Conservation (phyloP, 2,113 vertebrate species). For the Python bivittatus region DNA sequence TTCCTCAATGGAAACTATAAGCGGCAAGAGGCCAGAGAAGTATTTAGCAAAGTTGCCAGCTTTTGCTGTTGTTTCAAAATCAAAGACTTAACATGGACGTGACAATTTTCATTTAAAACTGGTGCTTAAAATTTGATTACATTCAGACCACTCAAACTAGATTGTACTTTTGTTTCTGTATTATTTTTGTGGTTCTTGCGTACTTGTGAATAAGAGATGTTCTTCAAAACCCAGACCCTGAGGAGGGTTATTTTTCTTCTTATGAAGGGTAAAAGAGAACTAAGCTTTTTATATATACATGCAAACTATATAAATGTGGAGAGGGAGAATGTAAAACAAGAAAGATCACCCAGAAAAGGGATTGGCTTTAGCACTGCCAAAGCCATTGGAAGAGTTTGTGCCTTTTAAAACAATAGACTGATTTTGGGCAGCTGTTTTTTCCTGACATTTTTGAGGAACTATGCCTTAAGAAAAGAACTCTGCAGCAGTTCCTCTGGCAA, state of each 20-base stretch:
- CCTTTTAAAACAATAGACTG: conserved; percentile 78
- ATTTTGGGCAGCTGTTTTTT: conserved; percentile 77
- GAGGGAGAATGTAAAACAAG: conserved; percentile 44
- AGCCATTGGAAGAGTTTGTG: conserved; percentile 82
- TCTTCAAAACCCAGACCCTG: conserved; percentile 35
- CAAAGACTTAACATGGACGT: conserved; percentile 59
- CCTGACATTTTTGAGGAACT: conserved; percentile 77
- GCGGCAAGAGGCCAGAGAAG: conserved; percentile 53
- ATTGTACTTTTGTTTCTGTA: conserved; percentile 71
- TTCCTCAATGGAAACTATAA: conserved; percentile 30
- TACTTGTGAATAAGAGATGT: conserved; percentile 58
- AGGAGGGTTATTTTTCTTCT: conserved; percentile 59
- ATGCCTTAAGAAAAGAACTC: conserved; percentile 77
- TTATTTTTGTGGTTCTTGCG: conserved; percentile 66
- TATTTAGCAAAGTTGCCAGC: conserved; percentile 60
- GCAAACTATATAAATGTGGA: conserved; percentile 39
- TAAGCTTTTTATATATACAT: conserved; percentile 29
- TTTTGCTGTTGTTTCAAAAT: conserved; percentile 34
- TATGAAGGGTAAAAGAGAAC: conserved; percentile 53
- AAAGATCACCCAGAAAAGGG: conserved; percentile 64
- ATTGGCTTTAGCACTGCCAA: conserved; percentile 69
- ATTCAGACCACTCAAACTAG: conserved; percentile 74
- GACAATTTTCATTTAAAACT: conserved; percentile 70
- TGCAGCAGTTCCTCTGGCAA: conserved; percentile 64
- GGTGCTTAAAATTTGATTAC: conserved; percentile 77